Evolutionary conservation across 2,888 invertebrate genomes (phyloP), one percentile per base, ranked within the genome.

Genomic region (Lithosia quadra): DNA sequence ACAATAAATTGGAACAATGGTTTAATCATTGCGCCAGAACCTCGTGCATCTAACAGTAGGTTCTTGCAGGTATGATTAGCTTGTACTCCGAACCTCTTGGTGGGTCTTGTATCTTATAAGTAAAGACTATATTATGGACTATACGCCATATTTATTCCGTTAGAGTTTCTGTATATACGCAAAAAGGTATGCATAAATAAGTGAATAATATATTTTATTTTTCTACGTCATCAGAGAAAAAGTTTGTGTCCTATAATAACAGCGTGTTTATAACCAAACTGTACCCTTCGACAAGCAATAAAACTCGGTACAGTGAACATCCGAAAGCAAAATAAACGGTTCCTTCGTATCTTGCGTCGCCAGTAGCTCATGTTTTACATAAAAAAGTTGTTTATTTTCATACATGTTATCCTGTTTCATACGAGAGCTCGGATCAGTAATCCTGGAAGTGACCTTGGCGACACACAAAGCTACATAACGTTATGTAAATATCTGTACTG

Each of bases 331-430:
- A 61, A 43, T 24, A 43, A n/a, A 61, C 39, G 24, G 39, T 43
- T 61, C 24, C 1, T 36, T 24, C 18, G 39, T 24, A 61, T 61
- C 61, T 61, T 18, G 15, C 24, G 39, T 24, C 39, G 61, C 43
- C 28, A 49, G 49, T 49, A 61, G 39, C 43, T 43, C 28, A 10
- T 22, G 5, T 43, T 61, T 61, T 61, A 43, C 11, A 36, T 36
- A 59, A 59, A 21, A 34, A 21, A 36, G 34, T 34, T 59, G 59
- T 33, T 21, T 59, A 34, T 59, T 59, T 56, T 59, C 33, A 34
- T 61, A 22, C 4, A 39, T 18, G 43, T 15, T 61, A 13, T 22
- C 24, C 61, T 61, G 8, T 22, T 18, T 56, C 24, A 56, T 56
- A 24, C 56, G 56, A 24, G 56, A 56, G 56, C 56, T 18, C 24